Conservation (phyloP, 2,797 vertebrate species). For the Sebastes hubbsi region DNA sequence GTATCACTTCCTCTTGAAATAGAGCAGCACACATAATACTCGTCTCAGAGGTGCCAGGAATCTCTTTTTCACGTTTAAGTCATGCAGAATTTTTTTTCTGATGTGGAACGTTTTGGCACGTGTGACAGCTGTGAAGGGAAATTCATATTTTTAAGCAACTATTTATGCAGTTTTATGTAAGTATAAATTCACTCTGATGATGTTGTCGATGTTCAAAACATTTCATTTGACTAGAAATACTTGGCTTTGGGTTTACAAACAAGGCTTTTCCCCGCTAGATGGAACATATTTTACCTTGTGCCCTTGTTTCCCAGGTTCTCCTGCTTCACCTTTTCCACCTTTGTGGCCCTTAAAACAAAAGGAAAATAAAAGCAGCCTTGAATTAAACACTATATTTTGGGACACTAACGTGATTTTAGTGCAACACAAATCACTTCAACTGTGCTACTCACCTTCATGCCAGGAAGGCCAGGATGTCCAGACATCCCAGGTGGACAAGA, state of each 20-base stretch:
- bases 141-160: slow-evolving; percentile 3
- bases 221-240: neutral
- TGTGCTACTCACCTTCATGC: slow-evolving; percentile 91
- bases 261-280: neutral
- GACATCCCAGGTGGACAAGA: slow-evolving; percentile 89
- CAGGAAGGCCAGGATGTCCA: slow-evolving; percentile 93
- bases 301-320: slow-evolving; percentile 97
- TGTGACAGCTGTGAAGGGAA: slow-evolving; percentile 1
- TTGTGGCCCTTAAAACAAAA: slow-evolving; percentile 90
- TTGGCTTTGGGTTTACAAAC: neutral
- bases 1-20: slow-evolving; percentile 59
- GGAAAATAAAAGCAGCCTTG: neutral
- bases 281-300: slow-evolving; percentile 88
- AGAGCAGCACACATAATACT: slow-evolving; percentile 48
- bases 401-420: neutral
- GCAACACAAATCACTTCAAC: neutral
- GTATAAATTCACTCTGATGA: slow-evolving; percentile 1
- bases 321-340: slow-evolving; percentile 93
- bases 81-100: neutral
- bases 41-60: slow-evolving; percentile 36
- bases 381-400: neutral
- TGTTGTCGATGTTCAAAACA: neutral
- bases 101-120: neutral
- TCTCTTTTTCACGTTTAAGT: slow-evolving; percentile 23
- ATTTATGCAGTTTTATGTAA: slow-evolving; percentile 15